A percentile compares a stretch with the other conserved stretches of the same genome.
These are phyloP conservation scores for Sparus aurata DNA, from an alignment of 2,797 vertebrate genomes.

Conservation along the genomic window DNA sequence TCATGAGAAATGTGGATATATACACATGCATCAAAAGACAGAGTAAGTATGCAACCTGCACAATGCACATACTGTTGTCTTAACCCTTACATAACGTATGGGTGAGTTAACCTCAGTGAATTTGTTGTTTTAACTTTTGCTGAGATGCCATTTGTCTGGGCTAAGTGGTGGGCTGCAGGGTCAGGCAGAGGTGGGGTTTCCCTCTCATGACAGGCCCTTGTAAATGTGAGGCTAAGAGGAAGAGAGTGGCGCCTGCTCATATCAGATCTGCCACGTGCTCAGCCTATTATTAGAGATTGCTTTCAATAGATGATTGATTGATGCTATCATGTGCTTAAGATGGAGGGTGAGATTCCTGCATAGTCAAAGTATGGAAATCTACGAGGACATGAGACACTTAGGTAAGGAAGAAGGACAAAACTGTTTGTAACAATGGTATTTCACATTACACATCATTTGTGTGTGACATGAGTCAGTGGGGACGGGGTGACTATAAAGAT, in stretches of 20 bases:
- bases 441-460: background rate
- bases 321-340: constrained; percentile 10
- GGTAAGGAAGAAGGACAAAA: background rate
- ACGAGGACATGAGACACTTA: background rate
- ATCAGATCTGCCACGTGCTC: constrained; percentile 15
- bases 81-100: constrained; percentile 60
- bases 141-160: constrained; percentile 67
- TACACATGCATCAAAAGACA: constrained; percentile 28
- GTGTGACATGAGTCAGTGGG: constrained; percentile 1
- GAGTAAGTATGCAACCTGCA: constrained; percentile 42
- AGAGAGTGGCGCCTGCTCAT: constrained; percentile 51
- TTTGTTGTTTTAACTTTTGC: constrained; percentile 80
- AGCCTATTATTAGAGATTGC: constrained; percentile 50
- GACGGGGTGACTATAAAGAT: background rate
- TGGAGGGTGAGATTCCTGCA: background rate
- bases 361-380: background rate
- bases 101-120: constrained; percentile 31
- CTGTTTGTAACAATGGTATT: background rate
- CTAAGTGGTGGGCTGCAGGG: constrained; percentile 63
- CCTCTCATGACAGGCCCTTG: constrained; percentile 37
- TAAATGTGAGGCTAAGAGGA: constrained; percentile 50
- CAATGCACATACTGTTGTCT: constrained; percentile 59
- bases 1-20: constrained; percentile 12
- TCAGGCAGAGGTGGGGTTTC: constrained; percentile 61
- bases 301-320: constrained; percentile 16